Percentiles rank a stretch among this genome's conserved stretches.
Conservation (phyloP, 2,797 vertebrate species). For the Falco naumanni region DNA sequence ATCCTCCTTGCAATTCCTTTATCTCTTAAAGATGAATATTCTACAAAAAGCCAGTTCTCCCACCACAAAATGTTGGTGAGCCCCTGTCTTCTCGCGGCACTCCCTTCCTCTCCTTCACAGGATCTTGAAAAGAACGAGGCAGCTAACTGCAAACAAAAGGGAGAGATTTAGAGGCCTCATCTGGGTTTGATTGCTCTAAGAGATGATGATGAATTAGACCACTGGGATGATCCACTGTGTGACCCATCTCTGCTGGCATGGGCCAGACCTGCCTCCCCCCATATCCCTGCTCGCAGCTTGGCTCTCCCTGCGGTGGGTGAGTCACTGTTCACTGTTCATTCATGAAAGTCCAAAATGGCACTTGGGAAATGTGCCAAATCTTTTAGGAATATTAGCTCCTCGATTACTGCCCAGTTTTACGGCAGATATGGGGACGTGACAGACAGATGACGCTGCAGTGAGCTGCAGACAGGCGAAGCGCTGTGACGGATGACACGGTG, state of each 20-base stretch:
- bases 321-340: neutral
- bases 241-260: neutral
- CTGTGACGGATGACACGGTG: neutral
- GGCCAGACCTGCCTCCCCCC: neutral
- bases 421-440: neutral
- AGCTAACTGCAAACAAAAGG: neutral
- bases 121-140: neutral
- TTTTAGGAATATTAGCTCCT: neutral
- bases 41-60: neutral
- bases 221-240: neutral
- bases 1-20: neutral
- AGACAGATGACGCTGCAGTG: neutral
- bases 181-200: neutral
- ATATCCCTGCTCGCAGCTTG: neutral
- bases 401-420: neutral
- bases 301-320: neutral
- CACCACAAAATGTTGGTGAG: neutral
- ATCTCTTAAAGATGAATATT: neutral
- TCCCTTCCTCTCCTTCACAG: neutral
- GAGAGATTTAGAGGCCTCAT: neutral
- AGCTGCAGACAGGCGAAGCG: neutral
- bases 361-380: neutral
- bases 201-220: neutral
- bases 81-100: neutral
- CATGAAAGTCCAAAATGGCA: neutral